Base-by-base conservation (phyloP, 1,140 invertebrate species). In the Drosophila lacertosa region DNA sequence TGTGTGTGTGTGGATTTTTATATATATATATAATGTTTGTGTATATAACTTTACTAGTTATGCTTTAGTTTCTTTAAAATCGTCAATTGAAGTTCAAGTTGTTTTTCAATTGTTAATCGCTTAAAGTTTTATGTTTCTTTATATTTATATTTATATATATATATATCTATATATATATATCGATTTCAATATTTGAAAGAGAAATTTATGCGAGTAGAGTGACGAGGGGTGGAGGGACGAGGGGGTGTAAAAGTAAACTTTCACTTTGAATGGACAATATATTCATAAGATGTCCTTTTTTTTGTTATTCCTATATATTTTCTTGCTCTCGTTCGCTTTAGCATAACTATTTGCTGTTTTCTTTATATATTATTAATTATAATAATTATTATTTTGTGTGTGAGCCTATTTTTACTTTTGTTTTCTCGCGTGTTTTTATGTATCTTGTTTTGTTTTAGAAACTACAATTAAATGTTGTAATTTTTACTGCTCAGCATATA, bases 171-270 rank as follows among this genome's bases (percentile, higher is more conserved):
- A 33, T 76, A 37, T 53, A 11, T 54, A 58, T 66, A 70, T 70
- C 48, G 60, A 62, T 76, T 76, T 84, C 58, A 75, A 72, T 74
- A 83, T 54, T 76, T 83, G 55, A 78, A 83, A 83, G 72, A 86
- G 60, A 75, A 80, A 80, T 79, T 79, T 62, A 79, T 72, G 55
- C 74, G 66, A 84, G 80, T n/a, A n/a, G n/a, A n/a, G n/a, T n/a
- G n/a, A n/a, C n/a, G n/a, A 79, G 66, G 67, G 54, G 37, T 4
- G 0, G 6, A 1, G 26, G 39, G 15, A 39, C 58, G 33, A 9
- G 50, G 18, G 32, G 20, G 37, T 10, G 48, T 54, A 47, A 59
- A 59, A 59, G 57, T 59, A 26, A 29, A 35, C 40, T 58, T 45
- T 24, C 45, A 58, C 75, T 74, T 78, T 53, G 7, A 47, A 74